Evolutionary conservation across 2,888 invertebrate species (phyloP).

Genomic region (Amiota minor): DNA sequence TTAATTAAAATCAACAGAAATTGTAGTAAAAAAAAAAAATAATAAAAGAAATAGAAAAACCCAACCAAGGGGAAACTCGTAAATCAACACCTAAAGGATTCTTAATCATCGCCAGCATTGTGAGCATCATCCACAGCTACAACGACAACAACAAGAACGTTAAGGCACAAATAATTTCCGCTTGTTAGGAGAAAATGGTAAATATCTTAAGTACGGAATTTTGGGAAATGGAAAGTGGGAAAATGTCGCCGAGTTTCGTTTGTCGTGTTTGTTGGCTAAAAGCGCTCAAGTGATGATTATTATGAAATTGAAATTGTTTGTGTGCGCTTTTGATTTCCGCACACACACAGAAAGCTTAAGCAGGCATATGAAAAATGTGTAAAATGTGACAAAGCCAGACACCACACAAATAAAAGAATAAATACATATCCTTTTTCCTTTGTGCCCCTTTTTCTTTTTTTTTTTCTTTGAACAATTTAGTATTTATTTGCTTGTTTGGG

Average conservation of each 20-base stretch:
- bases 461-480: slow-evolving; percentile 52
- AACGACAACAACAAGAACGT: slow-evolving; percentile 27
- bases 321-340: slow-evolving; percentile 32
- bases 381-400: not conserved
- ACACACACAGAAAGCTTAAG: not conserved
- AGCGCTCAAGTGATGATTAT: slow-evolving; percentile 42
- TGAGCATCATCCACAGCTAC: not conserved
- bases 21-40: slow-evolving; percentile 2
- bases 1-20: not conserved
- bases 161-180: slow-evolving; percentile 21
- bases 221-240: not conserved
- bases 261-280: not conserved
- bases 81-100: too few relatives aligned
- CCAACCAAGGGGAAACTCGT: not conserved
- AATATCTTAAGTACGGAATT: slow-evolving; percentile 35
- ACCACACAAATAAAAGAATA: slow-evolving; percentile 9
- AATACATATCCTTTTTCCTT: slow-evolving; percentile 34
- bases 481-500: slow-evolving; percentile 36
- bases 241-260: slow-evolving; percentile 4
- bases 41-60: slow-evolving; percentile 10
- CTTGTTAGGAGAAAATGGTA: slow-evolving; percentile 52
- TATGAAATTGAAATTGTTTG: slow-evolving; percentile 58
- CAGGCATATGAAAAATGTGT: too few relatives aligned
- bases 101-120: too few relatives aligned
- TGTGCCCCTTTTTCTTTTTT: slow-evolving; percentile 44